A percentile compares a stretch with the other conserved stretches of the same genome.
These are phyloP conservation scores for Numenius arquata DNA, from an alignment of 2,113 vertebrate genomes.

Conservation along the genomic window DNA sequence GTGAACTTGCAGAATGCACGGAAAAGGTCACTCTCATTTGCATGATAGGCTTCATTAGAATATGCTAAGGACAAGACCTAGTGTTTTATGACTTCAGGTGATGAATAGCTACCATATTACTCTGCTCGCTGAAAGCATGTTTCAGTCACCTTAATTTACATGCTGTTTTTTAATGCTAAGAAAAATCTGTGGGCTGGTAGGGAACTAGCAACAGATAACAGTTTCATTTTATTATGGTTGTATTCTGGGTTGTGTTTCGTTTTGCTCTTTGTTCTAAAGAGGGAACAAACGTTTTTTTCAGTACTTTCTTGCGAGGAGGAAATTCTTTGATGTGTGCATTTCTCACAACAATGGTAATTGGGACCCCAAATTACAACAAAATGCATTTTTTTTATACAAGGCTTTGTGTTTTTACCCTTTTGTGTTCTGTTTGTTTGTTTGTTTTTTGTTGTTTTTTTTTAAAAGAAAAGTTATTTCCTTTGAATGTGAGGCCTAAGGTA, in stretches of 20 bases:
- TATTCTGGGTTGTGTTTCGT: conserved; percentile 39
- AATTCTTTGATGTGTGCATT: not conserved
- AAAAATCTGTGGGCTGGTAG: conserved; percentile 78
- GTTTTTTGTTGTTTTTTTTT: not conserved
- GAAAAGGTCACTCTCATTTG: conserved; percentile 98
- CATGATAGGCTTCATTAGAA: conserved; percentile 99
- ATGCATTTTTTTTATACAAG: not conserved
- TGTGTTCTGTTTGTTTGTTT: not conserved
- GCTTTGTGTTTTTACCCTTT: not conserved
- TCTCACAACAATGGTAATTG: conserved; percentile 6
- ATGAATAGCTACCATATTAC: conserved; percentile 93
- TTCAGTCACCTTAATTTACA: conserved; percentile 97
- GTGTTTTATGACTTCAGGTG: conserved; percentile 93
- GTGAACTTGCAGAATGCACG: conserved; percentile 91
- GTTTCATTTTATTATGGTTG: conserved; percentile 68
- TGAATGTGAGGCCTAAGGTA: not conserved
- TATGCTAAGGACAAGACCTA: conserved; percentile 95
- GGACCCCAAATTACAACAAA: not conserved
- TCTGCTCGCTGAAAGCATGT: conserved; percentile 87
- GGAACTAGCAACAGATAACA: conserved; percentile 71
- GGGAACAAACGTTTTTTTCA: not conserved
- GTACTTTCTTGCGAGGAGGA: not conserved
- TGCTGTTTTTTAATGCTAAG: conserved; percentile 79
- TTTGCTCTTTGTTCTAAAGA: conserved; percentile 25
- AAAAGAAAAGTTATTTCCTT: conserved; percentile 4